Percentiles rank a stretch among this genome's conserved stretches.
Conservation (phyloP, 2,888 invertebrate genomes). For the Uloborus plumipes region DNA sequence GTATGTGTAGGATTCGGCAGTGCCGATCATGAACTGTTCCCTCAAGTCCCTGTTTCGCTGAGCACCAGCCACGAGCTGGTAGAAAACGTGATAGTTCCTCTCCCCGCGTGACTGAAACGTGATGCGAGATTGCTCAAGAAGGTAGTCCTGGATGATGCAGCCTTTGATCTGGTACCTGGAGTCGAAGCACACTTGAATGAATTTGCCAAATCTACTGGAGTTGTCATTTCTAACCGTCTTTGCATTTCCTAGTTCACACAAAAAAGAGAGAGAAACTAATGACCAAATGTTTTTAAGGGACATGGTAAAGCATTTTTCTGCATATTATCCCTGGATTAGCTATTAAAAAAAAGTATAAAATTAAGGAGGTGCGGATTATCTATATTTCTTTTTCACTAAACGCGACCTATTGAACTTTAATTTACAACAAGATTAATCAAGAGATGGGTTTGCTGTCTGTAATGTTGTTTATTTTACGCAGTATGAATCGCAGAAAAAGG, state of each 20-base stretch:
- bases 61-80: conserved; percentile 88
- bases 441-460: too few relatives aligned
- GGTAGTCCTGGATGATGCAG: conserved; percentile 90
- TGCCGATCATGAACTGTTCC: conserved; percentile 80
- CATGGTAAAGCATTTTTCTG: neutral
- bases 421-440: too few relatives aligned
- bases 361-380: too few relatives aligned
- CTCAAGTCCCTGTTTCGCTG: conserved; percentile 67
- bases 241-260: conserved; percentile 80
- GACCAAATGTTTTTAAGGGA: neutral
- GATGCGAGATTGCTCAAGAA: conserved; percentile 89
- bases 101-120: conserved; percentile 90
- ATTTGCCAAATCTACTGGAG: conserved; percentile 94
- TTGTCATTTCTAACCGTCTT: conserved; percentile 94
- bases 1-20: conserved; percentile 85
- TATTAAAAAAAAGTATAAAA: too few relatives aligned
- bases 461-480: too few relatives aligned
- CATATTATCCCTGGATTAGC: too few relatives aligned
- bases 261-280: neutral
- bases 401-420: too few relatives aligned
- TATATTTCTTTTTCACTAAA: too few relatives aligned
- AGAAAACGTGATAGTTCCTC: conserved; percentile 92
- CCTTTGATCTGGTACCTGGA: conserved; percentile 89
- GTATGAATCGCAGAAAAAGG: too few relatives aligned
- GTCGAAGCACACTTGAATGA: conserved; percentile 94